phyloP scores from a whole-genome alignment of 2,888 invertebrate species.

The Venustoraphidia nigricollis region DNA sequence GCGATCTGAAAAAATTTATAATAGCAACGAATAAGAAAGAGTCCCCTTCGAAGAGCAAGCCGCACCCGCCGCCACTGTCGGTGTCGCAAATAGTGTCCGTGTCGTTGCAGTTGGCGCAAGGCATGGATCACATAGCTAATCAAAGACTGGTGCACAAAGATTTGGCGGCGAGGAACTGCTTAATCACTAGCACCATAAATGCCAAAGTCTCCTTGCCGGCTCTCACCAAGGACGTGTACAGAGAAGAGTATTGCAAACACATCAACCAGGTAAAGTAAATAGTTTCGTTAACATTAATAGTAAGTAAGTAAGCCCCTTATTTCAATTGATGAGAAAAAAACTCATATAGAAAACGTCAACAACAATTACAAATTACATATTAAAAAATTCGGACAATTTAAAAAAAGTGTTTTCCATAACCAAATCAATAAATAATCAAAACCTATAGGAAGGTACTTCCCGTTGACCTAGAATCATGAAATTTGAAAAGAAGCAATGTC shows the following conservation, averaged over 20 bases:
- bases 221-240: slow-evolving; percentile 71
- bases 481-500: too few relatives aligned
- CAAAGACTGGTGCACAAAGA: slow-evolving; percentile 76
- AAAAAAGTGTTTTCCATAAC: too few relatives aligned
- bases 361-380: too few relatives aligned
- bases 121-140: slow-evolving; percentile 63
- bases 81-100: slow-evolving; percentile 50
- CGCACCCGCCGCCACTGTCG: slow-evolving; percentile 41
- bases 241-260: slow-evolving; percentile 76
- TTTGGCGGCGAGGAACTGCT: slow-evolving; percentile 80
- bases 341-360: too few relatives aligned
- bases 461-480: too few relatives aligned
- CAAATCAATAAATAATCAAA: too few relatives aligned
- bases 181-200: slow-evolving; percentile 65
- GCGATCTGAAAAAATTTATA: slow-evolving; percentile 82
- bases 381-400: too few relatives aligned
- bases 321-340: too few relatives aligned
- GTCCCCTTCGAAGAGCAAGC: not conserved
- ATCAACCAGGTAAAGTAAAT: slow-evolving; percentile 46
- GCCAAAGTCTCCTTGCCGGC: slow-evolving; percentile 74
- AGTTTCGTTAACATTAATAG: not conserved
- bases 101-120: slow-evolving; percentile 63
- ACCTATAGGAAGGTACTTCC: too few relatives aligned
- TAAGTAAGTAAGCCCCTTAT: too few relatives aligned
- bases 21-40: slow-evolving; percentile 42